Conservation (phyloP, 2,113 vertebrate species). For the Caranx melampygus region DNA sequence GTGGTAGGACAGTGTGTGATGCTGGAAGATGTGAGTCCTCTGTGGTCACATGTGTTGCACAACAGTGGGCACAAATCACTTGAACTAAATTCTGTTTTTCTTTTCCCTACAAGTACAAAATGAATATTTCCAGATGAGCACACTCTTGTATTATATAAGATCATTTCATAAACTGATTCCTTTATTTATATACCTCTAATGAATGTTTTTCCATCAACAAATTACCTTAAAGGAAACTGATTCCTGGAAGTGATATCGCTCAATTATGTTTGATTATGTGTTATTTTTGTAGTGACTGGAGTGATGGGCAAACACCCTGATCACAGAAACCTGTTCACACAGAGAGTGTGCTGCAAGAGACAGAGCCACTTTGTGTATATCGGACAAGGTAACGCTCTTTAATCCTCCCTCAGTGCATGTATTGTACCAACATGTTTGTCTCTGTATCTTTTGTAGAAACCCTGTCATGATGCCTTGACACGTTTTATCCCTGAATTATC, state of each 20-base stretch:
- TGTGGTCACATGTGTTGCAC: background rate
- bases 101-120: background rate
- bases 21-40: background rate
- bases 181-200: background rate
- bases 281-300: slow-evolving; percentile 64
- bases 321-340: slow-evolving; percentile 78
- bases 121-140: background rate
- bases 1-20: background rate
- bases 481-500: background rate
- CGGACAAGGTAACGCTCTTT: slow-evolving; percentile 76
- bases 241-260: background rate
- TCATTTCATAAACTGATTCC: background rate
- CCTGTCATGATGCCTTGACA: too few relatives aligned
- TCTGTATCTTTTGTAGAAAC: too few relatives aligned
- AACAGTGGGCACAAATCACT: background rate
- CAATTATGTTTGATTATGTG: slow-evolving; percentile 7
- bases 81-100: background rate
- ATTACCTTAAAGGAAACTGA: background rate
- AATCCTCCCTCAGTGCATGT: background rate
- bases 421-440: background rate
- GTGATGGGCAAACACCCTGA: slow-evolving; percentile 61
- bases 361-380: slow-evolving; percentile 81
- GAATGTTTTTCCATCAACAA: background rate
- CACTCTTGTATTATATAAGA: background rate
- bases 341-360: slow-evolving; percentile 84